Conservation (phyloP, 2,797 vertebrate genomes). For the Protonibea diacanthus region DNA sequence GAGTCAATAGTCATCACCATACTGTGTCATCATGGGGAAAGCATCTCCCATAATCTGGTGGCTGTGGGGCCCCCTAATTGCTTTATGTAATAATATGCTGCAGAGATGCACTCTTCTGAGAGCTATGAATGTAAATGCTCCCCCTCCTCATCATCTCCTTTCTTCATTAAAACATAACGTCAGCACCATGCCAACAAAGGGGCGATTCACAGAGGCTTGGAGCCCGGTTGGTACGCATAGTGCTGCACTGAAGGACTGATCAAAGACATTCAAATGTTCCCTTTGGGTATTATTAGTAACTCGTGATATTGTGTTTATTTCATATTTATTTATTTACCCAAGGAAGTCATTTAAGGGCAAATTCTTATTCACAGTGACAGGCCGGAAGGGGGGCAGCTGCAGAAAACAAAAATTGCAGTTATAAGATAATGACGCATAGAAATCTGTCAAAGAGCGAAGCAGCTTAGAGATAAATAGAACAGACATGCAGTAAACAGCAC, state of each 20-base stretch:
- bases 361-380: constrained; percentile 10
- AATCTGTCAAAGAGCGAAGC: constrained; percentile 25
- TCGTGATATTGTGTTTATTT: constrained; percentile 48
- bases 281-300: constrained; percentile 73
- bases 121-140: constrained; percentile 76
- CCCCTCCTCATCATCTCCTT: constrained; percentile 78
- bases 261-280: constrained; percentile 53
- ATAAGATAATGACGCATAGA: background rate
- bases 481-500: background rate
- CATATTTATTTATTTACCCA: constrained; percentile 47
- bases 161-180: constrained; percentile 83
- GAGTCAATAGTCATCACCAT: constrained; percentile 70
- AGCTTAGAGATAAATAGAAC: background rate
- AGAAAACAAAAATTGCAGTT: constrained; percentile 9
- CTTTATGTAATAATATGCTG: constrained; percentile 84
- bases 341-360: constrained; percentile 48
- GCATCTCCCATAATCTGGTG: constrained; percentile 73
- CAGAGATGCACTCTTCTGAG: constrained; percentile 73
- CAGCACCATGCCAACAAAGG: constrained; percentile 80
- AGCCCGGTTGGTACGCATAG: constrained; percentile 39
- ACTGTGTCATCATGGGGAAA: constrained; percentile 74
- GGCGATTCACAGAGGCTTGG: constrained; percentile 72
- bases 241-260: constrained; percentile 44
- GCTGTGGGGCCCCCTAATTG: constrained; percentile 78
- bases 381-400: background rate